Percentiles rank a stretch among this genome's conserved stretches.
Conservation (phyloP, 2,888 invertebrate species). For the Noctua comes region DNA sequence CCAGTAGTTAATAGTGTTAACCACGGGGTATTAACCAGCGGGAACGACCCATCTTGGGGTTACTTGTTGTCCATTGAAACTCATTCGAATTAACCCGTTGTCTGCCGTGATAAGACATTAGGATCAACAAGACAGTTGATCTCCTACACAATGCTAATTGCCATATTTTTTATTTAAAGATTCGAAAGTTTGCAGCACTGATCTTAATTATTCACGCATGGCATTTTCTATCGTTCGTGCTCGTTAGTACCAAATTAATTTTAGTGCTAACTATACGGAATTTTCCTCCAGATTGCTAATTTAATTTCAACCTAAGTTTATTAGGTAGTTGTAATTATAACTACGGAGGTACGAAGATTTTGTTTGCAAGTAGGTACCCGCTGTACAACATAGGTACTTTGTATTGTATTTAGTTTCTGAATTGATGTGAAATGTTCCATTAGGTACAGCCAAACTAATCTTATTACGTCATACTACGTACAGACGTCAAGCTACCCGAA, state of each 20-base stretch:
- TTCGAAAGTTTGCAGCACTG: not conserved
- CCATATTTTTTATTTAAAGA: not conserved
- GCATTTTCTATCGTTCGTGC: not conserved
- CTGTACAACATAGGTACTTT: not conserved
- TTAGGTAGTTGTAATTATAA: not conserved
- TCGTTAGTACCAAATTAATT: not conserved
- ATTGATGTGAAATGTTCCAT: not conserved
- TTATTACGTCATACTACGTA: not conserved
- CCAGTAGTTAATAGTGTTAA: too few relatives aligned
- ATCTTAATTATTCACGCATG: not conserved
- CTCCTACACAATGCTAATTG: not conserved
- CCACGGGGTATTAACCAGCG: too few relatives aligned
- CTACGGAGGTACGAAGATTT: not conserved
- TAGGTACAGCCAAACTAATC: not conserved
- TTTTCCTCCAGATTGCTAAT: not conserved
- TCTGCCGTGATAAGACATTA: too few relatives aligned
- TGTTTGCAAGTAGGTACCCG: not conserved
- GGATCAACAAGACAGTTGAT: not conserved
- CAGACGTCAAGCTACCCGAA: too few relatives aligned
- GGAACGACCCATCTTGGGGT: too few relatives aligned
- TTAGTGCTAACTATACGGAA: not conserved
- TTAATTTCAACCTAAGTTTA: conserved; percentile 6
- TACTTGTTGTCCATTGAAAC: not conserved
- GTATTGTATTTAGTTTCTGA: not conserved
- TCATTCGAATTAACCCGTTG: not conserved